A percentile compares a stretch with the other conserved stretches of the same genome.
These are phyloP conservation scores for Anabacerthia variegaticeps DNA, from an alignment of 2,797 vertebrate genomes.

Conservation along the genomic window DNA sequence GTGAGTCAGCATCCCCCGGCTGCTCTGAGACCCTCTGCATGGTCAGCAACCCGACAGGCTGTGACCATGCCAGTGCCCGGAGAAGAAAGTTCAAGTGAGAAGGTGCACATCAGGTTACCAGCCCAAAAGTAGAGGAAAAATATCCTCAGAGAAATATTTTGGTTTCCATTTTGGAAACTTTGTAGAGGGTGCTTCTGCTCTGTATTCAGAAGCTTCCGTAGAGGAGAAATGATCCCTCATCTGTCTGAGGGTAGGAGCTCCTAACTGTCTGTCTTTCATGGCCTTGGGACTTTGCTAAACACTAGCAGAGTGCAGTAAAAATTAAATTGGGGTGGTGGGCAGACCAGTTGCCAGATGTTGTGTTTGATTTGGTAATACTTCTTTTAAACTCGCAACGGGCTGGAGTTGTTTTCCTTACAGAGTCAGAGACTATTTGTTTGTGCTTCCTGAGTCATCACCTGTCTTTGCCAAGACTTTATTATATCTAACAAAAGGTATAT, in stretches of 20 bases:
- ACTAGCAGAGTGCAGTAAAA: background rate
- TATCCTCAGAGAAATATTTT: conserved; percentile 53
- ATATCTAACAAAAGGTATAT: conserved; percentile 29
- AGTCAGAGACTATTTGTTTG: conserved; percentile 13
- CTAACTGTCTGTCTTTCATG: background rate
- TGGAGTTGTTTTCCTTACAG: conserved; percentile 14
- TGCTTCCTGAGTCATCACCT: conserved; percentile 43
- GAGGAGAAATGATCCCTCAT: background rate
- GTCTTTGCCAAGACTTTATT: conserved; percentile 45
- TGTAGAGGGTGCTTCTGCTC: conserved; percentile 2
- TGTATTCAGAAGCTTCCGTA: conserved; percentile 17
- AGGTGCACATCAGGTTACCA: conserved; percentile 31
- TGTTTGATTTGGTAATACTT: conserved; percentile 18
- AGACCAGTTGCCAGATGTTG: background rate
- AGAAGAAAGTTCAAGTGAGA: background rate
- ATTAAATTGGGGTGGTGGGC: background rate
- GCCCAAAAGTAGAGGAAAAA: conserved; percentile 12
- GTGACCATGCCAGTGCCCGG: accelerated
- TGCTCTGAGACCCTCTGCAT: background rate
- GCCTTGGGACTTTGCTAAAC: background rate
- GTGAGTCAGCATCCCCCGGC: background rate
- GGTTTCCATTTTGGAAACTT: conserved; percentile 54
- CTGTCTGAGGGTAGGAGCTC: background rate
- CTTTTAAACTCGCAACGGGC: background rate
- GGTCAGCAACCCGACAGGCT: background rate